phyloP scores from a whole-genome alignment of 2,797 vertebrate species.

The Alca torda region DNA sequence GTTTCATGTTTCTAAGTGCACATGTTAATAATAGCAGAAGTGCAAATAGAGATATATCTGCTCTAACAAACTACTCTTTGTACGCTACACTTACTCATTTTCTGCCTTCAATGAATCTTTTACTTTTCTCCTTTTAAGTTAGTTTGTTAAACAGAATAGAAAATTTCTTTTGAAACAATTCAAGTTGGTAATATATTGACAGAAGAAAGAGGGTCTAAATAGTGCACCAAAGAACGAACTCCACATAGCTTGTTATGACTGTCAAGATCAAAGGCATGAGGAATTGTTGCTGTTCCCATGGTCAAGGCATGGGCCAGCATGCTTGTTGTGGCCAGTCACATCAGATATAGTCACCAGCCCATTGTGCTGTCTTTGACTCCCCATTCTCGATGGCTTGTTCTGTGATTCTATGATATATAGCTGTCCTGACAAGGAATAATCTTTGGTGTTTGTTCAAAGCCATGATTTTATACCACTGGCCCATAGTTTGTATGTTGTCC shows the following conservation, averaged over 20 bases:
- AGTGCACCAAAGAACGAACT: background rate
- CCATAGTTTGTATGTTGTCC: background rate
- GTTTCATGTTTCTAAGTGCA: constrained; percentile 59
- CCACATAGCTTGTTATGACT: background rate
- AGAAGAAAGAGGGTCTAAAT: background rate
- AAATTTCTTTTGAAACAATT: background rate
- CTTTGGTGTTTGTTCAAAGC: background rate
- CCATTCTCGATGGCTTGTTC: background rate
- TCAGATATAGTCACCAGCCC: background rate
- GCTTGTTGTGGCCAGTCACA: fast-evolving
- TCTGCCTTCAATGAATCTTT: constrained; percentile 8
- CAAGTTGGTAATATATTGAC: background rate
- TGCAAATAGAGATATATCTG: constrained; percentile 45
- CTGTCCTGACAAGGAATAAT: background rate
- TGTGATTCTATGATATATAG: too few relatives aligned
- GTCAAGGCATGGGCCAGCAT: background rate
- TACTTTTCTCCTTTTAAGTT: constrained; percentile 2
- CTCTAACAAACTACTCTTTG: constrained; percentile 26
- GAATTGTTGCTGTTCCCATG: background rate
- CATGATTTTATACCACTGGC: background rate
- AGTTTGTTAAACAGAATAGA: background rate
- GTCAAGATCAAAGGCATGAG: background rate
- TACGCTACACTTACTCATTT: background rate
- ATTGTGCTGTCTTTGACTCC: background rate
- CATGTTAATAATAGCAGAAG: constrained; percentile 63